These are phyloP conservation scores for Cyanistes caeruleus DNA, from an alignment of 2,113 vertebrate genomes.

Conservation along the genomic window DNA sequence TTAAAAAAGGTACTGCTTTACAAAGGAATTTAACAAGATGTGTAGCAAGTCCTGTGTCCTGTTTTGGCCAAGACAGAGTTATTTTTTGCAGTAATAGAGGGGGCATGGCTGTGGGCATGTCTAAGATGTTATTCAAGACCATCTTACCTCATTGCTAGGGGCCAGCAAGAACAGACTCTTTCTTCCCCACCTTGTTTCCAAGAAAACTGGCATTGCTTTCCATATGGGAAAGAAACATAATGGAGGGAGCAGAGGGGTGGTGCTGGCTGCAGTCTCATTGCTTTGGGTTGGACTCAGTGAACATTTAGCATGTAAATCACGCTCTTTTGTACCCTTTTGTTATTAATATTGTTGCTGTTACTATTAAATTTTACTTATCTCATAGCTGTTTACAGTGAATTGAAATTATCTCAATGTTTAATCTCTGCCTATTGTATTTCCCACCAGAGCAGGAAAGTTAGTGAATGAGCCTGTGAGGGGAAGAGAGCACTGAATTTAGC, in stretches of 20 bases:
- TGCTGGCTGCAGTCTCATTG: no score
- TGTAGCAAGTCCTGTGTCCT: neutral
- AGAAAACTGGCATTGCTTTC: neutral
- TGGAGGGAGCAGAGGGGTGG: neutral
- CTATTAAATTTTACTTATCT: neutral
- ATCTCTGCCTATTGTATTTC: neutral
- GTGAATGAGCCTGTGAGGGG: neutral
- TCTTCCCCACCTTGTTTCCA: neutral
- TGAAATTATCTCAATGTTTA: neutral
- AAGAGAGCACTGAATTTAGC: neutral
- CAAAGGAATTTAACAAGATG: neutral
- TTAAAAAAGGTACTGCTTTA: neutral
- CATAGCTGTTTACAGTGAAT: neutral
- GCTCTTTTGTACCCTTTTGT: neutral
- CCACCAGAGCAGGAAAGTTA: neutral
- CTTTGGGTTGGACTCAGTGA: neutral
- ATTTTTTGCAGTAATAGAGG: neutral
- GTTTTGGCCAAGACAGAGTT: neutral
- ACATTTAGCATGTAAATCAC: neutral
- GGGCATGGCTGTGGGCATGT: accelerated
- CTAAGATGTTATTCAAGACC: neutral
- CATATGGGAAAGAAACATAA: accelerated
- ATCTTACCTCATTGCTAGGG: no score
- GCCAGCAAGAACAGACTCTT: neutral
- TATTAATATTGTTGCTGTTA: neutral